Evolutionary conservation across 1,140 invertebrate genomes (phyloP).

Genomic region (Paraescarpia echinospica): DNA sequence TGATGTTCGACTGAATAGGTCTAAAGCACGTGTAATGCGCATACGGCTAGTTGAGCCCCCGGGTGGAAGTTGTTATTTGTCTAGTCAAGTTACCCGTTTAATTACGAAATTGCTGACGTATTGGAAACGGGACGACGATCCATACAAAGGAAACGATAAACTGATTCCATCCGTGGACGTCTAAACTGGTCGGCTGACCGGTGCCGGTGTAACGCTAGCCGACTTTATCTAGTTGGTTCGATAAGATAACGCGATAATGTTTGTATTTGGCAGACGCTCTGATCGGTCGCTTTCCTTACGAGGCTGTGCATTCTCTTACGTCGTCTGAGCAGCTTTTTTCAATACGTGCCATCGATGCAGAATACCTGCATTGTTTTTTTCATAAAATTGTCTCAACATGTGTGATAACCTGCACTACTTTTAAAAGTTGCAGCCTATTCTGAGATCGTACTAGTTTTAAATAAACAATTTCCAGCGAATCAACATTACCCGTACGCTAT

Average conservation of each 20-base stretch:
- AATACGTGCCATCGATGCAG: too few species aligned
- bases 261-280: neutral
- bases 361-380: too few species aligned
- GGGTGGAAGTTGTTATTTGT: neutral
- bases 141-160: neutral
- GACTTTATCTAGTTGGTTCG: neutral
- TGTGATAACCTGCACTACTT: too few species aligned
- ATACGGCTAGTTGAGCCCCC: too few species aligned
- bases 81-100: neutral
- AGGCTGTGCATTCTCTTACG: neutral
- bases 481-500: too few species aligned
- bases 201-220: neutral
- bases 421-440: too few species aligned
- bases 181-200: neutral
- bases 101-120: neutral
- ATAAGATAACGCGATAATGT: neutral
- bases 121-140: neutral
- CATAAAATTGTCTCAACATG: too few species aligned
- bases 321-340: too few species aligned
- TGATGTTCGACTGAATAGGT: too few species aligned
- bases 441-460: too few species aligned
- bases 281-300: neutral
- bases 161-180: neutral
- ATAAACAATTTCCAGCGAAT: too few species aligned
- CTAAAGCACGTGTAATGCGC: too few species aligned